Percentiles rank a stretch among this genome's conserved stretches.
These are phyloP conservation scores for Xenops minutus DNA, from an alignment of 2,797 vertebrate species.

Conservation along the genomic window DNA sequence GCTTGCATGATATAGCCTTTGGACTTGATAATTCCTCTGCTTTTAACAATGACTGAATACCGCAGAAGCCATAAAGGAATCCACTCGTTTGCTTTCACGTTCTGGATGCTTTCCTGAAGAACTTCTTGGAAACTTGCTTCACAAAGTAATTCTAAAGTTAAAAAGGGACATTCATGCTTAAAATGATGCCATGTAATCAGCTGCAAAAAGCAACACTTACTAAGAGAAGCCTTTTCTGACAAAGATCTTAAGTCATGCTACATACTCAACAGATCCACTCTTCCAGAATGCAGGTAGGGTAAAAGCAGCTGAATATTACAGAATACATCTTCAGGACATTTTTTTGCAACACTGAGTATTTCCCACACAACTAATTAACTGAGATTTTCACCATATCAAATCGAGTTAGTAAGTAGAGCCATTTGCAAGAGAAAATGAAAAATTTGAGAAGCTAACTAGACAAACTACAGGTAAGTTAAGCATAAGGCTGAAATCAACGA, in stretches of 20 bases:
- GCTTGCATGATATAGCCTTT: conserved; percentile 97
- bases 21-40: conserved; percentile 96
- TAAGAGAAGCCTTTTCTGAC: not conserved
- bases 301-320: not conserved
- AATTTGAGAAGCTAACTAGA: not conserved
- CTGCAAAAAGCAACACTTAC: conserved; percentile 12
- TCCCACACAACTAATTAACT: not conserved
- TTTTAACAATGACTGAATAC: conserved; percentile 98
- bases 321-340: not conserved
- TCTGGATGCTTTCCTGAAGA: conserved; percentile 83
- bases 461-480: not conserved
- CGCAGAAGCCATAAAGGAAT: conserved; percentile 93
- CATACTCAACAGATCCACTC: not conserved
- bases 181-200: conserved; percentile 4
- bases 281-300: not conserved
- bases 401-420: not conserved
- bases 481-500: not conserved
- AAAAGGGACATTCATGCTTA: conserved; percentile 58
- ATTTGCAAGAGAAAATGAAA: not conserved
- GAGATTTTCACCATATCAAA: not conserved
- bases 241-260: not conserved
- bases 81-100: conserved; percentile 82
- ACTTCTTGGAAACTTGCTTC: conserved; percentile 88
- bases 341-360: not conserved
- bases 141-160: conserved; percentile 88